Percentiles rank a stretch among this genome's conserved stretches.
Evolutionary conservation across 2,113 vertebrate genomes (phyloP).

Genomic region (Passerina amoena): DNA sequence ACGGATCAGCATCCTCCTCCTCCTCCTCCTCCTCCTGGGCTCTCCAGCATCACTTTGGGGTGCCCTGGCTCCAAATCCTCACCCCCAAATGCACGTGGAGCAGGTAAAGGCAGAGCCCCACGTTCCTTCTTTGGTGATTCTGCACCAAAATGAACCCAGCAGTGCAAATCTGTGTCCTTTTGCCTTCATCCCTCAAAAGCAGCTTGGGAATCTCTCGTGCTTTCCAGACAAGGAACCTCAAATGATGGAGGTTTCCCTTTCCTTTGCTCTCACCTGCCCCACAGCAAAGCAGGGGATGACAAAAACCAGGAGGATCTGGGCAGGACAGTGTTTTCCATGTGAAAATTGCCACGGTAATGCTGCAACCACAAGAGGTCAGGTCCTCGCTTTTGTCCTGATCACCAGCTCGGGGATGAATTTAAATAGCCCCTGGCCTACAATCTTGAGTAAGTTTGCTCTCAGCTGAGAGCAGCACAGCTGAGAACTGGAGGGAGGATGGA

Average conservation of each 20-base stretch:
- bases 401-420: background rate
- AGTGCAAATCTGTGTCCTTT: background rate
- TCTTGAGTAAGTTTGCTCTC: background rate
- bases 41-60: background rate
- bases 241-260: background rate
- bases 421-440: background rate
- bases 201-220: fast-evolving
- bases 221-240: background rate
- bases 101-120: fast-evolving
- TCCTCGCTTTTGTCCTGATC: conserved; percentile 32
- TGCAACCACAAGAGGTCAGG: conserved; percentile 49
- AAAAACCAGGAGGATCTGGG: background rate
- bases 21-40: background rate
- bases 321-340: background rate
- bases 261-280: background rate
- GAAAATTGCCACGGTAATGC: background rate
- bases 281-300: fast-evolving
- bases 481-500: background rate
- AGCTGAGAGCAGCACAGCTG: background rate
- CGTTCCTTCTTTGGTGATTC: fast-evolving
- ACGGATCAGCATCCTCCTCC: background rate
- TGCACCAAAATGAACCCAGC: fast-evolving
- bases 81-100: fast-evolving
- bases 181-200: background rate
- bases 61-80: background rate